Percentiles rank a stretch among this genome's conserved stretches.
Evolutionary conservation across 2,113 vertebrate species (phyloP).

Genomic region (Sterrhoptilus dennistouni): DNA sequence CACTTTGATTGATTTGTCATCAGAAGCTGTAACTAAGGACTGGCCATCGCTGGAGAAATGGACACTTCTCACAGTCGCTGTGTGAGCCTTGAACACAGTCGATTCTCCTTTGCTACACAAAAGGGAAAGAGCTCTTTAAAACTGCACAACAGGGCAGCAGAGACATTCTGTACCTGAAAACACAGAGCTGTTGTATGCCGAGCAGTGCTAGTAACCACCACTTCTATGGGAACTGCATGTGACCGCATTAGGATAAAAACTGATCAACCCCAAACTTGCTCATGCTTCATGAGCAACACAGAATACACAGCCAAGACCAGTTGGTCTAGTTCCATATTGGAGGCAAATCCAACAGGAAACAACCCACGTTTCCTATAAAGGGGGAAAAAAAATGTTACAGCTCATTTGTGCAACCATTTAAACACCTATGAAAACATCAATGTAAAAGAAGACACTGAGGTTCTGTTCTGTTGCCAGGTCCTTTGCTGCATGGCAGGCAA

Average conservation of each 20-base stretch:
- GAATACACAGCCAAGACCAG: neutral
- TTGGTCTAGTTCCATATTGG: neutral
- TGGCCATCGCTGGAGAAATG: conserved; percentile 92
- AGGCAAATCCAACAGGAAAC: neutral
- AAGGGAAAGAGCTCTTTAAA: neutral
- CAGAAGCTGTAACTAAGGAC: conserved; percentile 89
- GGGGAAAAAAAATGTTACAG: neutral
- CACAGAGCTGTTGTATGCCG: neutral
- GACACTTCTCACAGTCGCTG: conserved; percentile 87
- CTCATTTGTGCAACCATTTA: neutral
- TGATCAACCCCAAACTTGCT: neutral
- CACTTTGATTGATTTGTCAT: conserved; percentile 95
- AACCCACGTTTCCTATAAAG: neutral
- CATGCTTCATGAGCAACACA: neutral
- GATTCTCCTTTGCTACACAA: conserved; percentile 89
- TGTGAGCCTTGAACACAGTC: conserved; percentile 89
- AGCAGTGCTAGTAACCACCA: neutral
- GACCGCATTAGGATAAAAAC: neutral
- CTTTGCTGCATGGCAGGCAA: neutral
- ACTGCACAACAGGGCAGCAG: neutral
- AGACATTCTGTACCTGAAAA: neutral
- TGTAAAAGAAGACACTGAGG: neutral
- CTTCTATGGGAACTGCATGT: neutral
- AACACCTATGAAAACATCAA: neutral
- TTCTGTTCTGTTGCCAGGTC: neutral